A percentile compares a stretch with the other conserved stretches of the same genome.
These are phyloP conservation scores for Ceramica pisi DNA, from an alignment of 2,888 invertebrate genomes.

Conservation along the genomic window DNA sequence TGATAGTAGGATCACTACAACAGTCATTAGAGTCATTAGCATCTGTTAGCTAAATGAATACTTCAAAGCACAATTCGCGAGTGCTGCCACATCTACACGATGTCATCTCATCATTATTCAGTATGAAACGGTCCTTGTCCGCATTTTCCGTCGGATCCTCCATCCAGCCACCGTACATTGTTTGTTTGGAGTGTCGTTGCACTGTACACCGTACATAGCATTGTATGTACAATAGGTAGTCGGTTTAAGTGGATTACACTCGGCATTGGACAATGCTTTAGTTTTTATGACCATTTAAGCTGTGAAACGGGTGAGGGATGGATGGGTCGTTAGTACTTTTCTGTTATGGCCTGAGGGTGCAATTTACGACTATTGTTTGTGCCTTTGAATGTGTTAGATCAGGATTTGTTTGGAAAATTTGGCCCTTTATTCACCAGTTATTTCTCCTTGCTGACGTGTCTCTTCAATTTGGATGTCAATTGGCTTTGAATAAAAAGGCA, in stretches of 20 bases:
- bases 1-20: constrained; percentile 52
- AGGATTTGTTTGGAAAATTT: constrained; percentile 49
- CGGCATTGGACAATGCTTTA: constrained; percentile 79
- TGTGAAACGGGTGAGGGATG: constrained; percentile 73
- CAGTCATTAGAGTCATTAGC: constrained; percentile 62
- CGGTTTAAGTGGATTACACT: constrained; percentile 81
- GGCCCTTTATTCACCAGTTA: constrained; percentile 16
- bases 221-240: constrained; percentile 71
- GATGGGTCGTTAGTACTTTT: constrained; percentile 77
- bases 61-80: constrained; percentile 66
- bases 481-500: not conserved
- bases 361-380: constrained; percentile 77
- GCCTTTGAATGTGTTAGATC: constrained; percentile 63
- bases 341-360: constrained; percentile 73
- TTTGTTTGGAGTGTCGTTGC: constrained; percentile 72
- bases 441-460: constrained; percentile 13
- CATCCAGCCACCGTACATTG: constrained; percentile 61
- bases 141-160: constrained; percentile 66
- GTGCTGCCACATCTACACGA: constrained; percentile 61
- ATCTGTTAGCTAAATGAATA: constrained; percentile 67
- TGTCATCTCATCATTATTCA: constrained; percentile 73
- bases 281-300: constrained; percentile 80
- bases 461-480: not conserved
- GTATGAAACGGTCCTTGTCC: constrained; percentile 68
- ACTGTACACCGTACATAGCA: constrained; percentile 73